phyloP scores from a whole-genome alignment of 2,888 invertebrate species.

The Tenthredo scrophulariae region DNA sequence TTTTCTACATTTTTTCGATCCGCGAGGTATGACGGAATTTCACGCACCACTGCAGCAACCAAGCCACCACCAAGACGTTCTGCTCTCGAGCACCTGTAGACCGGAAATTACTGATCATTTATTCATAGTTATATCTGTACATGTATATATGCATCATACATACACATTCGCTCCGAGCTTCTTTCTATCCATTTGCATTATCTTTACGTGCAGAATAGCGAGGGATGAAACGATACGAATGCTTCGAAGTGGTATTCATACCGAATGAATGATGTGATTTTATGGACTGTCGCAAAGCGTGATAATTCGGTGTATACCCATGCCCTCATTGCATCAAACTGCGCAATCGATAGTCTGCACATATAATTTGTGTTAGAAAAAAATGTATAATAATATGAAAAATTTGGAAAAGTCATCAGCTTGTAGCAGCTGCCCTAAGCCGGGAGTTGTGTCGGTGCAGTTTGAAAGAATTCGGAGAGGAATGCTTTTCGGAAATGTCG shows the following conservation, averaged over 20 bases:
- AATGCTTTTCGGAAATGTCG: slow-evolving; percentile 55
- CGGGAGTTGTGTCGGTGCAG: slow-evolving; percentile 12
- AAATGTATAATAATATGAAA: slow-evolving; percentile 13
- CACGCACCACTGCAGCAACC: slow-evolving; percentile 28
- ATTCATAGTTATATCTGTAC: slow-evolving; percentile 4
- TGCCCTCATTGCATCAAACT: too few species aligned
- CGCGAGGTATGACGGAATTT: slow-evolving; percentile 38
- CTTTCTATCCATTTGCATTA: not conserved
- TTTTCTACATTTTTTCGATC: slow-evolving; percentile 34
- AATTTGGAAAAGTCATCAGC: slow-evolving; percentile 16
- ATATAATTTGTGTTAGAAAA: not conserved
- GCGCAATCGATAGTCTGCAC: not conserved
- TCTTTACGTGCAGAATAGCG: not conserved
- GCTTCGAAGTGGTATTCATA: too few species aligned
- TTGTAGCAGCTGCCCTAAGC: slow-evolving; percentile 36
- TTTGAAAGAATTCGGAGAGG: slow-evolving; percentile 51
- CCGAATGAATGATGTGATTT: too few species aligned
- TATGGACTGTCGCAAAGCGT: too few species aligned
- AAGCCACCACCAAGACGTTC: slow-evolving; percentile 5
- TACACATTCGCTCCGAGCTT: not conserved
- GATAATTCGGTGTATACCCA: too few species aligned
- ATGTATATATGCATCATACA: not conserved
- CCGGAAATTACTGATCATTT: slow-evolving; percentile 10
- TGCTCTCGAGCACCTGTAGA: slow-evolving; percentile 5
- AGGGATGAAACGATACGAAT: too few species aligned